Percentiles rank a stretch among this genome's conserved stretches.
These are phyloP conservation scores for Heliconius nattereri DNA, from an alignment of 1,140 invertebrate species.

Conservation along the genomic window DNA sequence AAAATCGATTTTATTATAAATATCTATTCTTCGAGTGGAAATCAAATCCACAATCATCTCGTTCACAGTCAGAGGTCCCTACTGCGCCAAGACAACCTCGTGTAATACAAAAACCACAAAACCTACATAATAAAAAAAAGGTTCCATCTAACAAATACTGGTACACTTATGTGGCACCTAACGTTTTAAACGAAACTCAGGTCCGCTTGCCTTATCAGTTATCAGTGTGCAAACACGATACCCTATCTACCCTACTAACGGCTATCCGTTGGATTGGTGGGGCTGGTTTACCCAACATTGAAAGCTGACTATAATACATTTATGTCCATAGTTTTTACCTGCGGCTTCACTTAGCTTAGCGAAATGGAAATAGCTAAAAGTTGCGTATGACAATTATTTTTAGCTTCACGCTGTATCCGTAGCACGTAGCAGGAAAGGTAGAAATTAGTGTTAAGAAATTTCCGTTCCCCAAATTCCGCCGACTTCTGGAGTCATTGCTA, in stretches of 20 bases:
- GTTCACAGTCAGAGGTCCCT: too few relatives aligned
- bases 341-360: not conserved
- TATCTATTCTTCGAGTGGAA: too few relatives aligned
- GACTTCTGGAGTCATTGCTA: not conserved
- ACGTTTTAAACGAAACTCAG: constrained; percentile 7
- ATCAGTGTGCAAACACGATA: constrained; percentile 38
- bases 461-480: not conserved
- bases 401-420: not conserved
- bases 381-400: not conserved
- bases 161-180: not conserved
- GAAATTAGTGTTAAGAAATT: not conserved
- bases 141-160: not conserved
- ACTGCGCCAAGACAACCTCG: too few relatives aligned
- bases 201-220: constrained; percentile 17
- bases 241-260: constrained; percentile 39
- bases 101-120: too few relatives aligned
- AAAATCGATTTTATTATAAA: too few relatives aligned
- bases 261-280: constrained; percentile 16
- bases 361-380: not conserved
- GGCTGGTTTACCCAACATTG: constrained; percentile 13
- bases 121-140: not conserved
- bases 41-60: too few relatives aligned
- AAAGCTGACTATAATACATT: not conserved
- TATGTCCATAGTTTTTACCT: too few relatives aligned
- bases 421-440: not conserved